Evolutionary conservation across 2,888 invertebrate genomes (phyloP).

Genomic region (Ceraclea dissimilis): DNA sequence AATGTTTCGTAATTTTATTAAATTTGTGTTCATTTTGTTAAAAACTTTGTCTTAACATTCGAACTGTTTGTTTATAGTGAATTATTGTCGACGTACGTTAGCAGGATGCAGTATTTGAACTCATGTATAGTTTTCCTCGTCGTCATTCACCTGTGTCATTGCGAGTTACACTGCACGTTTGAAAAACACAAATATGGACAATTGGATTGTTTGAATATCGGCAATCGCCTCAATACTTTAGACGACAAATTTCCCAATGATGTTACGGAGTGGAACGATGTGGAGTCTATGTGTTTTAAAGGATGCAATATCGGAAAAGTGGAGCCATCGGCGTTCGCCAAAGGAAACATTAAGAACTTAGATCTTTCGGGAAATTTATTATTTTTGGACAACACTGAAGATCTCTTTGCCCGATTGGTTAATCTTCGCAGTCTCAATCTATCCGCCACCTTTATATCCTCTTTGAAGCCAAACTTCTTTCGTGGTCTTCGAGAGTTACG

Average conservation of each 20-base stretch:
- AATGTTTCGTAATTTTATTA: no score
- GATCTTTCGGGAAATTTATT: conserved; percentile 14
- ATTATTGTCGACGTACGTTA: no score
- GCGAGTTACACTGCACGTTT: not conserved
- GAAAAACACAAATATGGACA: not conserved
- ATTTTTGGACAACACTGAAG: not conserved
- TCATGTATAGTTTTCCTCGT: not conserved
- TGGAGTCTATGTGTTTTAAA: not conserved
- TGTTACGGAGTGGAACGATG: not conserved
- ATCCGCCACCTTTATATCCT: not conserved
- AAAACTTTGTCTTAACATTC: no score
- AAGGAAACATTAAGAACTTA: conserved; percentile 2
- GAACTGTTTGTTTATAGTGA: no score
- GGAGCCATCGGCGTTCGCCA: not conserved
- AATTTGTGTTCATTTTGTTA: no score
- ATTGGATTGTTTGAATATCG: not conserved
- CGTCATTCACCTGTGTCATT: not conserved
- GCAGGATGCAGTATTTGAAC: not conserved
- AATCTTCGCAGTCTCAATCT: conserved; percentile 11
- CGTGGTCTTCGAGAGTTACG: conserved; percentile 1
- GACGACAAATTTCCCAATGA: not conserved
- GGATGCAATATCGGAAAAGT: not conserved
- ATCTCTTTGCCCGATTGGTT: not conserved
- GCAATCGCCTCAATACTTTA: not conserved
- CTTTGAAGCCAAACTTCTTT: conserved; percentile 4